Percentiles rank a stretch among this genome's conserved stretches.
Evolutionary conservation across 1,140 invertebrate species (phyloP).

Genomic region (Zaprionus camerounensis): DNA sequence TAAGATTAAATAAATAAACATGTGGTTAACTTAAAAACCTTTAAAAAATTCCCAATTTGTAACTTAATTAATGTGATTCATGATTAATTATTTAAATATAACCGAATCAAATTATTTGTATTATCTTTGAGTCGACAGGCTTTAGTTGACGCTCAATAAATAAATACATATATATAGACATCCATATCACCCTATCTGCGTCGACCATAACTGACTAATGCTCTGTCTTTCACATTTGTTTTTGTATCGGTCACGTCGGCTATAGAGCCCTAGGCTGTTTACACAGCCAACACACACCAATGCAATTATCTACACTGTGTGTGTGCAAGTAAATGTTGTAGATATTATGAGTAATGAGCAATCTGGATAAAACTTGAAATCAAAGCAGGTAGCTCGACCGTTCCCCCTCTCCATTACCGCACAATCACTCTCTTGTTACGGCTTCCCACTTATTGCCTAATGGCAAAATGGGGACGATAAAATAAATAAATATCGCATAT

Average conservation of each 20-base stretch:
- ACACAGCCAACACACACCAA: conserved; percentile 24
- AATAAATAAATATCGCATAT: conserved; percentile 49
- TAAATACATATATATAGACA: conserved; percentile 6
- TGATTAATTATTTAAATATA: too few relatives aligned
- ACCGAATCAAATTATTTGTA: too few relatives aligned
- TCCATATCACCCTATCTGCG: conserved; percentile 10
- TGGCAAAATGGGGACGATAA: conserved; percentile 1
- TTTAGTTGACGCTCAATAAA: not conserved
- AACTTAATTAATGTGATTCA: too few relatives aligned
- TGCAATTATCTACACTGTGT: conserved; percentile 19
- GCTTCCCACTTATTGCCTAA: conserved; percentile 29
- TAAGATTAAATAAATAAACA: too few relatives aligned
- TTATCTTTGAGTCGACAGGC: too few relatives aligned
- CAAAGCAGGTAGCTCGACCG: not conserved
- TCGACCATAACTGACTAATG: conserved; percentile 19
- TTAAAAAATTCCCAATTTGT: too few relatives aligned
- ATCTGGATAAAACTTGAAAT: conserved; percentile 64
- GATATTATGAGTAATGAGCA: conserved; percentile 72
- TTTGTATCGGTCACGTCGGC: conserved; percentile 32
- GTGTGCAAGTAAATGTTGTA: conserved; percentile 13
- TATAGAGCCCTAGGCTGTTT: conserved; percentile 19
- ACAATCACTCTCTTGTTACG: conserved; percentile 17
- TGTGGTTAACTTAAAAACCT: too few relatives aligned
- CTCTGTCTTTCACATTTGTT: conserved; percentile 5
- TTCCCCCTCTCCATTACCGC: not conserved